Conservation (phyloP, 2,888 invertebrate genomes). For the Apodemia hepburni region DNA sequence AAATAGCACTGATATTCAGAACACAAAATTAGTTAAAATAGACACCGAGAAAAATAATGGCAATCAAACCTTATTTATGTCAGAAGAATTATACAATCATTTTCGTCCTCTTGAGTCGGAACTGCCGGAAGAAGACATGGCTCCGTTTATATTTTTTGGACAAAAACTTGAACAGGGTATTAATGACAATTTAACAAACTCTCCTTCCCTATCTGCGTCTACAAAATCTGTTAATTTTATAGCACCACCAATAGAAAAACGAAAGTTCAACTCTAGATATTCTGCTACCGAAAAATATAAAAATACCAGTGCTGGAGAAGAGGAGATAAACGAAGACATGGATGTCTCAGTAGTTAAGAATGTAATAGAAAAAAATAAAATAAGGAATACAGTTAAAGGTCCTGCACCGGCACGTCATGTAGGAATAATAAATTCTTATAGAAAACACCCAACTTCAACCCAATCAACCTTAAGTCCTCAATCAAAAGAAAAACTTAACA, state of each 20-base stretch:
- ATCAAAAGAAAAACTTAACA: conserved; percentile 50
- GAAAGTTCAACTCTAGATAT: conserved; percentile 68
- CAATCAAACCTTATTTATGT: conserved; percentile 79
- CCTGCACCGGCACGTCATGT: conserved; percentile 70
- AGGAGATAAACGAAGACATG: conserved; percentile 79
- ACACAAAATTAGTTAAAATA: conserved; percentile 48
- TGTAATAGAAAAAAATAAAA: conserved; percentile 74
- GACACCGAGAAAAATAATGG: conserved; percentile 62
- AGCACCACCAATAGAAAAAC: conserved; percentile 58
- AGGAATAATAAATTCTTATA: conserved; percentile 69
- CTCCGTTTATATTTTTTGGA: conserved; percentile 86
- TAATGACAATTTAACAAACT: conserved; percentile 66
- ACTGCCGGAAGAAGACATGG: conserved; percentile 82
- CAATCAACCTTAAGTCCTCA: conserved; percentile 50
- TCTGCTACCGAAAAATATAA: conserved; percentile 72
- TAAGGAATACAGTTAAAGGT: conserved; percentile 72
- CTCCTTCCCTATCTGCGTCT: conserved; percentile 69
- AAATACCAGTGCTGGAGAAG: conserved; percentile 73
- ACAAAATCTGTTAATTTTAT: conserved; percentile 72
- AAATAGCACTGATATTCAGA: conserved; percentile 57
- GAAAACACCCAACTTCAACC: conserved; percentile 53
- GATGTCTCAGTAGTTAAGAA: conserved; percentile 81
- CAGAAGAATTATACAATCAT: conserved; percentile 82
- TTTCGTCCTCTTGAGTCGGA: conserved; percentile 82
- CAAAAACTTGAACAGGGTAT: conserved; percentile 76